These are phyloP conservation scores for Paramuricea clavata DNA, from an alignment of 92 coral and sea anemone species.

Conservation along the genomic window DNA sequence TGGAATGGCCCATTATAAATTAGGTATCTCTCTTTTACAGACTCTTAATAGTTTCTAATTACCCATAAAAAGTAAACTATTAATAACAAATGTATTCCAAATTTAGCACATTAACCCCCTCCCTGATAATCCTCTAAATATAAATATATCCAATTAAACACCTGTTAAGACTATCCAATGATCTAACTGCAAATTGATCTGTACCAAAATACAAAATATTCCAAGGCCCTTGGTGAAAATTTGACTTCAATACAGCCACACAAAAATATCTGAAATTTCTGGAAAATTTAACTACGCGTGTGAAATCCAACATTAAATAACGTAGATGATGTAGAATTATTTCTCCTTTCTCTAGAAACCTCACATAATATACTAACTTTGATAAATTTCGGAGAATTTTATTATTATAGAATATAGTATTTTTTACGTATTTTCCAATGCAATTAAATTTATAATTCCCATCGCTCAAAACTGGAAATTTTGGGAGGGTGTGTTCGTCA, in stretches of 20 bases:
- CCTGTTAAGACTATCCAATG: constrained; percentile 57
- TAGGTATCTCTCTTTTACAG: too few relatives aligned
- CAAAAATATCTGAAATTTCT: not conserved
- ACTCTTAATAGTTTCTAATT: too few relatives aligned
- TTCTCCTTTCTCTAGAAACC: not conserved
- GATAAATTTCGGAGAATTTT: not conserved
- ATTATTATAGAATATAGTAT: not conserved
- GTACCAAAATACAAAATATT: constrained; percentile 91
- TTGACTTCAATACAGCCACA: not conserved
- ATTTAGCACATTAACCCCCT: too few relatives aligned
- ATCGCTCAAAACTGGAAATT: not conserved
- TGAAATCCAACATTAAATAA: not conserved
- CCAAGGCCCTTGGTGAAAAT: constrained; percentile 72
- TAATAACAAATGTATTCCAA: too few relatives aligned
- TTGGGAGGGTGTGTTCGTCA: constrained; percentile 6
- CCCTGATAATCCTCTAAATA: too few relatives aligned
- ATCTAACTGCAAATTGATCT: constrained; percentile 84
- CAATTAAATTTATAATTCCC: not conserved
- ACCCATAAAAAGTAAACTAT: too few relatives aligned
- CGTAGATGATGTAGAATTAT: not conserved
- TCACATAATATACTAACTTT: not conserved
- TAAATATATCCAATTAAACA: not conserved
- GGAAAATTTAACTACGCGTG: not conserved
- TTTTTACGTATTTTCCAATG: too few relatives aligned
- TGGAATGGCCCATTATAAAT: too few relatives aligned